Percentiles rank a stretch among this genome's conserved stretches.
phyloP scores from a whole-genome alignment of 2,797 vertebrate genomes.

The Dicrostonyx torquatus region DNA sequence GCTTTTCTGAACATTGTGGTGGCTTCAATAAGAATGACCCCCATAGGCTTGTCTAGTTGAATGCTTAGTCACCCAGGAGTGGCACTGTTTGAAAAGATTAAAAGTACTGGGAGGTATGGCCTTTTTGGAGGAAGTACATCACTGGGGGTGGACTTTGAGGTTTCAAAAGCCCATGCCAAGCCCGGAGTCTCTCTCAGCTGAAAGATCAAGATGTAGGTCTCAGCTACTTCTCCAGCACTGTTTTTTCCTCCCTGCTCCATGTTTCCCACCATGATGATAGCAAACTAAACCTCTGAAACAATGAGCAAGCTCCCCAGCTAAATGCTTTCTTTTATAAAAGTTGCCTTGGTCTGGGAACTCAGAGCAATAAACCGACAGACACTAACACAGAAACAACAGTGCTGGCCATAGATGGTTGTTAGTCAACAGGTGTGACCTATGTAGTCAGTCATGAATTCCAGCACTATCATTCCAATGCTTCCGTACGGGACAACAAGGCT shows the following conservation, averaged over 20 bases:
- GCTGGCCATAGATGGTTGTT: background rate
- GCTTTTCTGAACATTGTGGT: background rate
- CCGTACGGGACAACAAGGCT: background rate
- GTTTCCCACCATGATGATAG: background rate
- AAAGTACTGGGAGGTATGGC: background rate
- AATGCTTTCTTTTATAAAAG: background rate
- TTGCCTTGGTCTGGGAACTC: background rate
- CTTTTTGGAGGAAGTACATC: background rate
- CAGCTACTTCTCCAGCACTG: background rate
- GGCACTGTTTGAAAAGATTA: background rate
- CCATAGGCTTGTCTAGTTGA: background rate
- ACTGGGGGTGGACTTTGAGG: too few relatives aligned
- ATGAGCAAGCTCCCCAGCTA: background rate
- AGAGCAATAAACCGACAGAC: background rate
- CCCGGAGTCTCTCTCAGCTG: too few relatives aligned
- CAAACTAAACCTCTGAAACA: background rate
- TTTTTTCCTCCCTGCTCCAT: background rate
- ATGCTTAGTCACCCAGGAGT: background rate
- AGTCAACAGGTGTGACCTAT: background rate
- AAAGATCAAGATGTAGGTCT: background rate
- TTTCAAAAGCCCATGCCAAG: too few relatives aligned
- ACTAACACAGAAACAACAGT: slow-evolving; percentile 4
- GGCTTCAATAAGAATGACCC: background rate
- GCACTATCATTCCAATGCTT: background rate
- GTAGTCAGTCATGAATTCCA: slow-evolving; percentile 22